Evolutionary conservation across 2,797 vertebrate species (phyloP).

Genomic region (Arnoldichthys spilopterus): DNA sequence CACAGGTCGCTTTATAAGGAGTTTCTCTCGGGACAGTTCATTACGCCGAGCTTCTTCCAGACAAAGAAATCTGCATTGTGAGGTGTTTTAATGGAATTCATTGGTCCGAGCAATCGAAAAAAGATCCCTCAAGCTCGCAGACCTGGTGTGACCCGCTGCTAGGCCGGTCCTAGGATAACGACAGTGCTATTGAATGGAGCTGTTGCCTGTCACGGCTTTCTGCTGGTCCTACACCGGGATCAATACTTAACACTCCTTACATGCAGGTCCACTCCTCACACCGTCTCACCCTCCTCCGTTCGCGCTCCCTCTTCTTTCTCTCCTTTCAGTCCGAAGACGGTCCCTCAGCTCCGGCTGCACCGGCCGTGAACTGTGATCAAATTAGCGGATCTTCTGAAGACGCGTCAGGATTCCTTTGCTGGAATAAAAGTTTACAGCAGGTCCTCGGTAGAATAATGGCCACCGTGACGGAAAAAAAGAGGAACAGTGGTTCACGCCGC

Average conservation of each 20-base stretch:
- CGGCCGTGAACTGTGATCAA: slow-evolving; percentile 39
- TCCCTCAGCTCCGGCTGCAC: slow-evolving; percentile 22
- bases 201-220: slow-evolving; percentile 69
- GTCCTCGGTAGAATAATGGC: slow-evolving; percentile 58
- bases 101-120: slow-evolving; percentile 72
- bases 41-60: slow-evolving; percentile 67
- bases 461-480: slow-evolving; percentile 30
- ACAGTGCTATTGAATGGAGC: slow-evolving; percentile 77
- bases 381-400: slow-evolving; percentile 43
- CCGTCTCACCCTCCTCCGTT: neutral
- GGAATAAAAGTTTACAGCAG: slow-evolving; percentile 32
- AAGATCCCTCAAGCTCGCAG: slow-evolving; percentile 55
- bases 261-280: neutral
- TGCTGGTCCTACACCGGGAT: slow-evolving; percentile 68
- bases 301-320: neutral
- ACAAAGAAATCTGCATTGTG: slow-evolving; percentile 71
- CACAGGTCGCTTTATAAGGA: no score
- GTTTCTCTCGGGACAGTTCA: slow-evolving; percentile 61
- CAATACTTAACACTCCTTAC: slow-evolving; percentile 65
- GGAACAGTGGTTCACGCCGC: slow-evolving; percentile 41
- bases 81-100: slow-evolving; percentile 74
- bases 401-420: slow-evolving; percentile 53
- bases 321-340: slow-evolving; percentile 21
- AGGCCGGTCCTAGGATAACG: slow-evolving; percentile 70
- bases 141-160: slow-evolving; percentile 69